Evolutionary conservation across 2,113 vertebrate genomes (phyloP).

Genomic region (Hystrix cristata): DNA sequence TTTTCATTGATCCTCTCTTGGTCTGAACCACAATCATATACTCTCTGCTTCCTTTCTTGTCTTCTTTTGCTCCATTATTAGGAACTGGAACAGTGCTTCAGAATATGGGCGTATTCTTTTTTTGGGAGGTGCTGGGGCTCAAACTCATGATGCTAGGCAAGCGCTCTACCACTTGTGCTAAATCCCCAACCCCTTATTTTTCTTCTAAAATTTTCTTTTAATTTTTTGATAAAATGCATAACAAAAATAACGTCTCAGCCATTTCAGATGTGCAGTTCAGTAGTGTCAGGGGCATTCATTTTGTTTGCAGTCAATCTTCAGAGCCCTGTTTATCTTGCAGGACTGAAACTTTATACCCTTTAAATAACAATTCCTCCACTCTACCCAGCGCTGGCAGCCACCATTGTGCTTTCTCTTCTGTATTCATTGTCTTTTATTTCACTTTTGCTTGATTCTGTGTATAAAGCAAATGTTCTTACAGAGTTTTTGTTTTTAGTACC

Average conservation of each 20-base stretch:
- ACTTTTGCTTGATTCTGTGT: not conserved
- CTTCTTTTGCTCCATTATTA: not conserved
- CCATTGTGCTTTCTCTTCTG: not conserved
- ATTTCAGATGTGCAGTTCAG: not conserved
- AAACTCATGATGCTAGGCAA: too few relatives aligned
- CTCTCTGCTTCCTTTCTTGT: not conserved
- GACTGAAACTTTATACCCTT: not conserved
- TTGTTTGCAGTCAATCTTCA: not conserved
- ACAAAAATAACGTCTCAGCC: not conserved
- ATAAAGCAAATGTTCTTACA: not conserved
- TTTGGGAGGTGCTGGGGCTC: too few relatives aligned
- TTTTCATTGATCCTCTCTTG: not conserved
- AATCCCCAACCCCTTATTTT: not conserved
- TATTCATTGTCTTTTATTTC: not conserved
- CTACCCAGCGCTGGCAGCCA: not conserved
- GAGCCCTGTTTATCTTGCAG: not conserved
- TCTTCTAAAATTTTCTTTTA: not conserved
- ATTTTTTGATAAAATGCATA: not conserved
- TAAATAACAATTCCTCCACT: not conserved
- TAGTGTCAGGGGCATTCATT: not conserved
- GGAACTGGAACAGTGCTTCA: not conserved
- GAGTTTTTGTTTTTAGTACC: not conserved
- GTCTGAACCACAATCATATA: not conserved
- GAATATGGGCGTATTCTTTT: not conserved
- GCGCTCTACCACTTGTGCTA: too few relatives aligned